These are phyloP conservation scores for Drosophila nr. fundita DNA, from an alignment of 2,888 invertebrate species.

Conservation along the genomic window DNA sequence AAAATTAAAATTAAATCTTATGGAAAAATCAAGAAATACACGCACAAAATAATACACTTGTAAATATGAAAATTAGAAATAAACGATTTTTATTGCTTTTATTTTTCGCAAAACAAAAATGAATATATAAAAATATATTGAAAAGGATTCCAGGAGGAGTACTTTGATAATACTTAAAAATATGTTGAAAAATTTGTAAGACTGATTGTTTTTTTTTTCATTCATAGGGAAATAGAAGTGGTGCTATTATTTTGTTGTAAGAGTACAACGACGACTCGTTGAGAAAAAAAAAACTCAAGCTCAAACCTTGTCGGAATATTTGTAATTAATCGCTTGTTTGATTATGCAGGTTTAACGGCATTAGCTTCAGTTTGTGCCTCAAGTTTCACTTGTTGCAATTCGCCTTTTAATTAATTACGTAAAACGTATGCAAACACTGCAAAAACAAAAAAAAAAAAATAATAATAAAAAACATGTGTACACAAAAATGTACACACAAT, in stretches of 20 bases:
- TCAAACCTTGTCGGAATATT: slow-evolving; percentile 55
- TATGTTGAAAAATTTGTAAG: no score
- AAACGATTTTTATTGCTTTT: no score
- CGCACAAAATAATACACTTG: no score
- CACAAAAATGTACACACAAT: slow-evolving; percentile 32
- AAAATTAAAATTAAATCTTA: no score
- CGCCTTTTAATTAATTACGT: slow-evolving; percentile 51
- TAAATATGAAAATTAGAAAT: no score
- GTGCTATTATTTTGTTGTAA: not conserved
- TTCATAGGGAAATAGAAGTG: not conserved
- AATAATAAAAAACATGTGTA: not conserved
- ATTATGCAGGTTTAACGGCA: slow-evolving; percentile 49
- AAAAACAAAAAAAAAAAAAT: not conserved
- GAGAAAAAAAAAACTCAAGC: slow-evolving; percentile 15
- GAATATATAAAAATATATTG: no score
- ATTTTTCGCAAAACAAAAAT: no score
- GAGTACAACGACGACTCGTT: not conserved
- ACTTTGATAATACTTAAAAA: no score
- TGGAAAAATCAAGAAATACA: no score
- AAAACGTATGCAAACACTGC: slow-evolving; percentile 45
- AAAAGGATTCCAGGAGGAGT: no score
- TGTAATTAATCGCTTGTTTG: slow-evolving; percentile 69
- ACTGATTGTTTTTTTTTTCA: no score
- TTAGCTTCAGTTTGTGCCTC: slow-evolving; percentile 25
- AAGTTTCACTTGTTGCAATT: slow-evolving; percentile 43